Conservation (phyloP, 1,140 invertebrate genomes). For the Tetragonula clypearis region DNA sequence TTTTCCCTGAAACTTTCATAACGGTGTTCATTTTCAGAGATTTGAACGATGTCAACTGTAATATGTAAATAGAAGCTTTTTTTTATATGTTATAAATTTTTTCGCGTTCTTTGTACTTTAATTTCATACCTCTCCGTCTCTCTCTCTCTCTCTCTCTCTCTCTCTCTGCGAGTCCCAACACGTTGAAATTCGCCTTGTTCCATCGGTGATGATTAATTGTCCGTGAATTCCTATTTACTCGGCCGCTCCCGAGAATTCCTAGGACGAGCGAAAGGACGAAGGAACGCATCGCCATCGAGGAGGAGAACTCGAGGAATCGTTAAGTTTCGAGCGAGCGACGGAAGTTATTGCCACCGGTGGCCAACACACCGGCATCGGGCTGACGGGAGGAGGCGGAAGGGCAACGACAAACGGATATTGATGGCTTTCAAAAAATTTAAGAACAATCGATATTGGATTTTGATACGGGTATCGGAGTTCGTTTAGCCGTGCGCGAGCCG, state of each 20-base stretch:
- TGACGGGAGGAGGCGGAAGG: too few relatives aligned
- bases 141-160: background rate
- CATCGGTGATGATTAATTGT: conserved; percentile 12
- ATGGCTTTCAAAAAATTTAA: conserved; percentile 44
- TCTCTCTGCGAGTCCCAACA: background rate
- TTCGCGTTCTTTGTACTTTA: too few relatives aligned
- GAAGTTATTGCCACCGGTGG: conserved; percentile 8
- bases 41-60: too few relatives aligned
- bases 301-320: background rate
- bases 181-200: conserved; percentile 7
- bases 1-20: too few relatives aligned
- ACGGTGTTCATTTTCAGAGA: too few relatives aligned
- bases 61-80: too few relatives aligned
- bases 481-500: conserved; percentile 29
- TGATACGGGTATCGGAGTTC: conserved; percentile 43
- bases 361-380: background rate
- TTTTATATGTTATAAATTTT: too few relatives aligned
- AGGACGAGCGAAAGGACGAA: background rate
- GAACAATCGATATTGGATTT: conserved; percentile 45
- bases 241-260: background rate
- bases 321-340: background rate
- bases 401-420: conserved; percentile 21
- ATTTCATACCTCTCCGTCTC: background rate
- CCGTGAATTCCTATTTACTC: conserved; percentile 22
- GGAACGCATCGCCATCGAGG: background rate